A percentile compares a stretch with the other conserved stretches of the same genome.
These are phyloP conservation scores for Bedellia somnulentella DNA, from an alignment of 2,888 invertebrate genomes.

Conservation along the genomic window DNA sequence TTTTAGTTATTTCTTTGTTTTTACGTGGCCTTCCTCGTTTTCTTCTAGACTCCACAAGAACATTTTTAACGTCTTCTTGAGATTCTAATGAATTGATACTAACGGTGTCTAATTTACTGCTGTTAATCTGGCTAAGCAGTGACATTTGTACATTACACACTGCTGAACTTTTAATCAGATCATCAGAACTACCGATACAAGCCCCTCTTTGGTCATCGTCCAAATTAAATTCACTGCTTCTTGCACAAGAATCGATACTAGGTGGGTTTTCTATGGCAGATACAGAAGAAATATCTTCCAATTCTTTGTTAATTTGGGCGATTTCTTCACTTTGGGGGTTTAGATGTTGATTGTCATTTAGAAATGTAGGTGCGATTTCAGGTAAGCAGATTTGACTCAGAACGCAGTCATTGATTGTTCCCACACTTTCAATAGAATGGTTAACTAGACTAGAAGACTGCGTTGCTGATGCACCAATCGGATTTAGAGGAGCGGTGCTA, in stretches of 20 bases:
- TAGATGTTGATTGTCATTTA: constrained; percentile 36
- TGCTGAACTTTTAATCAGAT: constrained; percentile 46
- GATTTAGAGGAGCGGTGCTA: constrained; percentile 35
- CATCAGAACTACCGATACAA: constrained; percentile 30
- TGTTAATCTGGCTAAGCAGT: constrained; percentile 28
- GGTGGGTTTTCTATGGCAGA: constrained; percentile 41
- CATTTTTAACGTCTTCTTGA: constrained; percentile 48
- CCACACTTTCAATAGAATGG: constrained; percentile 31
- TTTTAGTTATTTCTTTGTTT: constrained; percentile 33
- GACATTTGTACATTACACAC: constrained; percentile 25
- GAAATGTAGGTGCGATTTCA: constrained; percentile 37
- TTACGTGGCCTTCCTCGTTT: constrained; percentile 64
- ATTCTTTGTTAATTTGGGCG: constrained; percentile 48
- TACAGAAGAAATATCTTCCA: constrained; percentile 49
- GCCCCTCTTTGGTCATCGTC: constrained; percentile 35
- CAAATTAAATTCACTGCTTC: constrained; percentile 45
- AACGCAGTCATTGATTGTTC: constrained; percentile 36
- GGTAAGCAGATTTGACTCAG: constrained; percentile 39
- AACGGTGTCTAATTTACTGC: constrained; percentile 39
- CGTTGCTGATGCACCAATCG: constrained; percentile 23
- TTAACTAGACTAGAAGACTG: constrained; percentile 24
- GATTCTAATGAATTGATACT: constrained; percentile 52
- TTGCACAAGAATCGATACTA: constrained; percentile 48
- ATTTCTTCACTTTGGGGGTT: constrained; percentile 54
- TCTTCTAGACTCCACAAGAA: constrained; percentile 51